These are phyloP conservation scores for Dendrolimus houi DNA, from an alignment of 2,888 invertebrate genomes.

Conservation along the genomic window DNA sequence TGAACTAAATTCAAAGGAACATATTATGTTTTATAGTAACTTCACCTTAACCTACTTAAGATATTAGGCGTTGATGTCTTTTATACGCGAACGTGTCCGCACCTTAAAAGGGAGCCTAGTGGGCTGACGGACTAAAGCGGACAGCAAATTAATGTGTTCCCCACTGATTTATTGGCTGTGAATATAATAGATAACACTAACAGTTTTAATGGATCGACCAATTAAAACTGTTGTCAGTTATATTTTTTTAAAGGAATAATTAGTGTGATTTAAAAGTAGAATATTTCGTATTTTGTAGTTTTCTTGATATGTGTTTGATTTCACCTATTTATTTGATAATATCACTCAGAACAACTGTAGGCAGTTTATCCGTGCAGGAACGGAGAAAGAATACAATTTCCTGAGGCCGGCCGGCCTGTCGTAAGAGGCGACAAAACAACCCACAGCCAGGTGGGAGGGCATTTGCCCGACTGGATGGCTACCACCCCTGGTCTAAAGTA, in stretches of 20 bases:
- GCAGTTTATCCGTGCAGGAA: too few species aligned
- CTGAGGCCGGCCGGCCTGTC: too few species aligned
- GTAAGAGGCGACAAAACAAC: too few species aligned
- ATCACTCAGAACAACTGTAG: too few species aligned
- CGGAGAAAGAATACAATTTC: too few species aligned
- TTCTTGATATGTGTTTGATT: too few species aligned
- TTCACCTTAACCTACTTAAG: constrained; percentile 1
- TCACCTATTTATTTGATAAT: too few species aligned
- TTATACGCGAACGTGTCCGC: constrained; percentile 8
- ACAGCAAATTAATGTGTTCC: background rate
- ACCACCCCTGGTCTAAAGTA: too few species aligned
- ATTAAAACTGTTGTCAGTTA: background rate
- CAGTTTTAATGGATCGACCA: background rate
- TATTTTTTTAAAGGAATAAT: background rate
- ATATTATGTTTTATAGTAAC: background rate
- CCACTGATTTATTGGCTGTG: background rate
- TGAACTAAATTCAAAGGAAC: too few species aligned
- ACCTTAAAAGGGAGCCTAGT: constrained; percentile 1
- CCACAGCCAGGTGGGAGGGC: too few species aligned
- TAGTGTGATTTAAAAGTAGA: background rate
- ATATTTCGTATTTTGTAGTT: too few species aligned
- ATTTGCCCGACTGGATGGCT: too few species aligned
- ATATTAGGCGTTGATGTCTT: constrained; percentile 12
- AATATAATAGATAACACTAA: background rate
- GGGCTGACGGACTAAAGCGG: background rate